Conservation (phyloP, 1,140 invertebrate genomes). For the Trinorchestia longiramus region DNA sequence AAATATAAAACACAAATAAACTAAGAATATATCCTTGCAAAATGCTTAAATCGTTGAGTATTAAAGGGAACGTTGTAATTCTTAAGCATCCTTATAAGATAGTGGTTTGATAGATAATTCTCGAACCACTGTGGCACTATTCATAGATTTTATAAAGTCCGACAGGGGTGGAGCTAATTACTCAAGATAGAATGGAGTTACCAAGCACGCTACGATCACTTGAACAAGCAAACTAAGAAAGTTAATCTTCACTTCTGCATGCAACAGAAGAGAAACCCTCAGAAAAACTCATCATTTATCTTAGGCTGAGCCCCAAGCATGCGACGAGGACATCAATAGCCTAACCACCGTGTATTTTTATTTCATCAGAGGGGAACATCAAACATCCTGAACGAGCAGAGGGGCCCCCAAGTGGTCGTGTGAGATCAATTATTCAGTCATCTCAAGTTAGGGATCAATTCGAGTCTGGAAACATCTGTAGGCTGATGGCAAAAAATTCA, state of each 20-base stretch:
- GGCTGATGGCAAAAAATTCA: background rate
- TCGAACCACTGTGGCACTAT: no score
- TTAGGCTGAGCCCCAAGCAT: background rate
- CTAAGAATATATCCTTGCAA: no score
- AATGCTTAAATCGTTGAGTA: no score
- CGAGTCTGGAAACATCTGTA: background rate
- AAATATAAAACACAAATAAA: no score
- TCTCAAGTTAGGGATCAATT: background rate
- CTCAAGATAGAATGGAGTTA: background rate
- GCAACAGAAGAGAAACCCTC: no score
- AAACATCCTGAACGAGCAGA: background rate
- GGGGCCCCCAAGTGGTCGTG: background rate
- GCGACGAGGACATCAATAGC: background rate
- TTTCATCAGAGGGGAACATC: background rate
- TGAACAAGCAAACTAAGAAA: background rate
- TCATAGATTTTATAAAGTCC: no score
- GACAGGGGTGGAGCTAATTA: background rate
- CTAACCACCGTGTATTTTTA: background rate
- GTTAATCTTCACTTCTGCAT: no score
- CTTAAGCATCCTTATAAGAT: no score
- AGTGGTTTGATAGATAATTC: no score
- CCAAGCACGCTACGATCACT: background rate
- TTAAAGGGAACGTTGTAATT: no score
- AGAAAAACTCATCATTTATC: background rate
- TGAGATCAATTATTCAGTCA: conserved; percentile 10